These are phyloP conservation scores for Poicephalus meyeri DNA, from an alignment of 2,113 vertebrate genomes.

Conservation along the genomic window DNA sequence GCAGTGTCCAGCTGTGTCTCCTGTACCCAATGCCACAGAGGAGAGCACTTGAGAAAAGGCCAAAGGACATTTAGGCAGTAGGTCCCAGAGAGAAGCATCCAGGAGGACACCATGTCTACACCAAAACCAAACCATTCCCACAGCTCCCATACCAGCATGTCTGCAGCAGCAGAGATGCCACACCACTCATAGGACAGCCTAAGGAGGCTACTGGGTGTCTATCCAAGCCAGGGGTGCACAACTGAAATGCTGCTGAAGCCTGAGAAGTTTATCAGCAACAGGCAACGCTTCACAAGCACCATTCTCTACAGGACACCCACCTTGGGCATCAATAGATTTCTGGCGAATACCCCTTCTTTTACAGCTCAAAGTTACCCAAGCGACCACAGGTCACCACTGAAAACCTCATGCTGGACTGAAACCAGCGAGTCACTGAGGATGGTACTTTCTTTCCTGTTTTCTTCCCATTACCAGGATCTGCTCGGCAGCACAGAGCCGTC, in stretches of 20 bases:
- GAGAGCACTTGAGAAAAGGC: neutral
- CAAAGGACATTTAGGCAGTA: neutral
- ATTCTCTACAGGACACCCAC: neutral
- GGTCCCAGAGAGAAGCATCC: neutral
- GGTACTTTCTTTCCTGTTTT: neutral
- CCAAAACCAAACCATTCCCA: neutral
- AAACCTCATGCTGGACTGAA: neutral
- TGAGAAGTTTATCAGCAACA: neutral
- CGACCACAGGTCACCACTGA: neutral
- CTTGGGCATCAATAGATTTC: rapidly evolving
- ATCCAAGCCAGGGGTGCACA: neutral
- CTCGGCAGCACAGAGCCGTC: rapidly evolving
- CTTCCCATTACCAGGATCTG: neutral
- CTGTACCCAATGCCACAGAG: neutral
- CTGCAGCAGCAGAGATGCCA: neutral
- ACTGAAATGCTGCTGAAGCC: neutral
- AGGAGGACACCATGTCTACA: neutral
- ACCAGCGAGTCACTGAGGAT: neutral
- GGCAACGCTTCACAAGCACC: neutral
- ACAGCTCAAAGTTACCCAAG: neutral
- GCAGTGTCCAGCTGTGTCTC: neutral
- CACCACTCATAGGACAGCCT: neutral
- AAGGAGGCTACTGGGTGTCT: neutral
- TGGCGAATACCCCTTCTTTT: neutral
- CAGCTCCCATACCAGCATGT: neutral